Evolutionary conservation across 2,113 vertebrate genomes (phyloP).

Genomic region (Nematolebias whitei): DNA sequence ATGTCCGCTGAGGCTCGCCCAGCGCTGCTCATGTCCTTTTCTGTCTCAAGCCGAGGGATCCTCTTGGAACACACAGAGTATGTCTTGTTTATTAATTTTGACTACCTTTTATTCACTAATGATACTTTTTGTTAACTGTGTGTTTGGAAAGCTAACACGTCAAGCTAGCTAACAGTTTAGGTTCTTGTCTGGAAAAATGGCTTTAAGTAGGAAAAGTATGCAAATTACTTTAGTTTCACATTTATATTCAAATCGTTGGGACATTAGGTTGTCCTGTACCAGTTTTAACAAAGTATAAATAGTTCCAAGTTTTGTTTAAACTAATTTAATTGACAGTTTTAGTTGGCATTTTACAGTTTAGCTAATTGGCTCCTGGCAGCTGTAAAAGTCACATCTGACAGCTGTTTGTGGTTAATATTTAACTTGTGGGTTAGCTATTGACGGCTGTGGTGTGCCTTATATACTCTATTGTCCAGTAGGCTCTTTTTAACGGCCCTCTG

Average conservation of each 20-base stretch:
- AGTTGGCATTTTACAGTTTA: too few species aligned
- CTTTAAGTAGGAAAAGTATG: neutral
- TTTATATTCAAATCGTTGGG: neutral
- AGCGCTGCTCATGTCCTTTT: neutral
- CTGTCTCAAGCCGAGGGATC: neutral
- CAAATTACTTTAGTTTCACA: neutral
- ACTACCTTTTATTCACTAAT: neutral
- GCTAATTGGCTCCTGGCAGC: neutral
- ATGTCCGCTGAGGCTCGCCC: constrained; percentile 24
- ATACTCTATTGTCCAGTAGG: neutral
- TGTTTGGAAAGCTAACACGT: constrained; percentile 21
- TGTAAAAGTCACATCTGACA: constrained; percentile 1
- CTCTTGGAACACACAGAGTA: neutral
- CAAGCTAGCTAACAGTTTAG: constrained; percentile 23
- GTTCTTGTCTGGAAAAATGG: neutral
- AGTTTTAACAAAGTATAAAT: neutral
- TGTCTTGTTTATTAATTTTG: neutral
- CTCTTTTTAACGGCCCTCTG: neutral
- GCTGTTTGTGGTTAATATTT: constrained; percentile 35
- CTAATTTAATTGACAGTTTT: too few species aligned
- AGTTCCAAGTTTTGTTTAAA: too few species aligned
- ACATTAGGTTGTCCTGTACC: neutral
- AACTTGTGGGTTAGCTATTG: constrained; percentile 13
- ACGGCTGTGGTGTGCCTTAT: constrained; percentile 13
- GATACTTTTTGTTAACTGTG: neutral